Evolutionary conservation across 2,113 vertebrate species (phyloP).

Genomic region (Callipepla squamata): DNA sequence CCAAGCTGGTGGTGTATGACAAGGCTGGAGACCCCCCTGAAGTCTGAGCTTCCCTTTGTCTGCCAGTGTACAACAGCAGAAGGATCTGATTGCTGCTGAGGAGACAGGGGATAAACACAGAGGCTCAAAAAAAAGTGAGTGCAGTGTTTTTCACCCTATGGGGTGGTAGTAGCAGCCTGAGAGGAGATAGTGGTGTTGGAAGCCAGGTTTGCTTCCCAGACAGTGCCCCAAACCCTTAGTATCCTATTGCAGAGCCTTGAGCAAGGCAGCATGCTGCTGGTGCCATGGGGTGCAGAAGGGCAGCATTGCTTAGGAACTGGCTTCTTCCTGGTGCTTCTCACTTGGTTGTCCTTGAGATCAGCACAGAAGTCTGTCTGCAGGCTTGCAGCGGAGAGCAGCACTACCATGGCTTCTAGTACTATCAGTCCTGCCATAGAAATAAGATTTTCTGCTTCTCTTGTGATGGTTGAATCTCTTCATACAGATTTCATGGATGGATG

Average conservation of each 20-base stretch:
- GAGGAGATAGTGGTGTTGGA: not conserved
- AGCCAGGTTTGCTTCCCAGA: not conserved
- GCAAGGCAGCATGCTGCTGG: not conserved
- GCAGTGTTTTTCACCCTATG: not conserved
- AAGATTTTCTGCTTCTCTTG: not conserved
- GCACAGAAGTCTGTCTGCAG: not conserved
- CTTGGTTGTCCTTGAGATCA: constrained; percentile 13
- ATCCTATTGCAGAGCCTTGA: not conserved
- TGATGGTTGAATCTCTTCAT: not conserved
- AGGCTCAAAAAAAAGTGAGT: not conserved
- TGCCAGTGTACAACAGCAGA: not conserved
- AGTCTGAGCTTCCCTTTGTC: not conserved
- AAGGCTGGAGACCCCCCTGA: not conserved
- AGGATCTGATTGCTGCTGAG: not conserved
- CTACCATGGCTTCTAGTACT: not conserved
- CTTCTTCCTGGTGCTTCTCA: not conserved
- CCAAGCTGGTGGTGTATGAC: not conserved
- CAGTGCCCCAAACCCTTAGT: not conserved
- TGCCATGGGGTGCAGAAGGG: not conserved
- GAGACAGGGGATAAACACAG: not conserved
- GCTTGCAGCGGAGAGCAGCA: not conserved
- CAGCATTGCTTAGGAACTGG: constrained; percentile 36
- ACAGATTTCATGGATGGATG: not conserved
- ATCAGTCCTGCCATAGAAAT: not conserved
- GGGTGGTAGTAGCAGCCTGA: not conserved